Conservation (phyloP, 2,797 vertebrate genomes). For the Sciaenops ocellatus region DNA sequence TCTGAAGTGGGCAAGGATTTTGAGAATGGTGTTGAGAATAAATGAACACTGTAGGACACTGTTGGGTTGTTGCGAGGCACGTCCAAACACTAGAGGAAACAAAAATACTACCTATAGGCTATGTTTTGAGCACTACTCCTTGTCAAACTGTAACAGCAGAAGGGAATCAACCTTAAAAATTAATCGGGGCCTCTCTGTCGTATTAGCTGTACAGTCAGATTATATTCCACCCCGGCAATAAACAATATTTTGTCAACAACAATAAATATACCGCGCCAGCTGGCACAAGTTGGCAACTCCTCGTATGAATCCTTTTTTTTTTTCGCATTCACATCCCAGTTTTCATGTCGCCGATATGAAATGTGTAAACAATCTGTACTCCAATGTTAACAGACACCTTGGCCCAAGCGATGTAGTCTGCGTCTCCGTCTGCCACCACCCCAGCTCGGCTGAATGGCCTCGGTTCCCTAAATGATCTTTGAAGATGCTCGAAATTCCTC, state of each 20-base stretch:
- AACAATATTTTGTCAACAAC: constrained; percentile 54
- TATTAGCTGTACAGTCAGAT: constrained; percentile 59
- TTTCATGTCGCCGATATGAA: constrained; percentile 35
- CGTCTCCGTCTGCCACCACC: constrained; percentile 63
- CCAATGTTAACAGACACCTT: constrained; percentile 53
- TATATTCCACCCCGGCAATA: constrained; percentile 43
- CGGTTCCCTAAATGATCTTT: constrained; percentile 64
- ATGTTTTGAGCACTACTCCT: constrained; percentile 38
- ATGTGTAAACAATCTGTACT: constrained; percentile 66
- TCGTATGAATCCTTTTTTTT: constrained; percentile 43
- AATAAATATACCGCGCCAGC: constrained; percentile 68
- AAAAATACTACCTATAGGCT: constrained; percentile 29
- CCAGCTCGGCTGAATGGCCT: constrained; percentile 58
- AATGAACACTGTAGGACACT: constrained; percentile 34
- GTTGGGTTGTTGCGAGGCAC: constrained; percentile 36
- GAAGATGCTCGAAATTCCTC: constrained; percentile 79
- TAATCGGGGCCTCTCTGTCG: constrained; percentile 65
- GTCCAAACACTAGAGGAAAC: constrained; percentile 50
- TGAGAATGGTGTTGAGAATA: constrained; percentile 48
- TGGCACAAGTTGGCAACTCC: constrained; percentile 66
- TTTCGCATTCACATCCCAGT: constrained; percentile 70
- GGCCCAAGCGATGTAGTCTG: constrained; percentile 61
- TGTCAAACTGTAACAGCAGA: constrained; percentile 46
- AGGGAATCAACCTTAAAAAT: constrained; percentile 46
- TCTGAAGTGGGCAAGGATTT: constrained; percentile 59